A percentile compares a stretch with the other conserved stretches of the same genome.
phyloP scores from a whole-genome alignment of 2,888 invertebrate species.

The Drosophila trichaetosa region DNA sequence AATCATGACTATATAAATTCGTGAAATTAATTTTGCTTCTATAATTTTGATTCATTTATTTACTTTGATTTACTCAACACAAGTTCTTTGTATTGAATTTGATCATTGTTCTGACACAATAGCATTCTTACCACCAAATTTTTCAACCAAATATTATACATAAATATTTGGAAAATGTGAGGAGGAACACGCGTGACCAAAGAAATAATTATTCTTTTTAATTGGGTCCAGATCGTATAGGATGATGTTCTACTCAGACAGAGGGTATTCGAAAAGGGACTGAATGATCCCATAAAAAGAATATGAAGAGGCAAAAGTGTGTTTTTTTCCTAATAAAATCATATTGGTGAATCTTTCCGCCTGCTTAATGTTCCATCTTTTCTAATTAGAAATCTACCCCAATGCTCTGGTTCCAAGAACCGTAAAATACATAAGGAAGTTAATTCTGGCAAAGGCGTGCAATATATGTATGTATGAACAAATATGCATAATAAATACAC shows the following conservation, averaged over 20 bases:
- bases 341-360: constrained; percentile 20
- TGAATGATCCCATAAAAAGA: background rate
- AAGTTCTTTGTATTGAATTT: background rate
- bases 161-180: constrained; percentile 1
- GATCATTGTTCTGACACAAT: background rate
- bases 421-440: constrained; percentile 18
- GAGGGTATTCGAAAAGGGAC: constrained; percentile 31
- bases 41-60: background rate
- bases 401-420: background rate
- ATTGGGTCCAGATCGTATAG: background rate
- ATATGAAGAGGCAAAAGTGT: constrained; percentile 8
- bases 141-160: background rate
- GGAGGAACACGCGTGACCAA: constrained; percentile 13
- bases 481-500: background rate
- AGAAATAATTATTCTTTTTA: constrained; percentile 1
- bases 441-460: constrained; percentile 1
- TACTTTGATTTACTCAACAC: background rate
- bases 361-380: constrained; percentile 11
- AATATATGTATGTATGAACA: background rate
- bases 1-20: background rate
- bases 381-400: constrained; percentile 2
- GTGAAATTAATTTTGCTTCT: background rate
- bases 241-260: background rate
- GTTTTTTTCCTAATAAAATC: constrained; percentile 12
- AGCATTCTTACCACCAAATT: background rate